These are phyloP conservation scores for Polydrusus pterygomalis DNA, from an alignment of 2,888 invertebrate species.

Conservation along the genomic window DNA sequence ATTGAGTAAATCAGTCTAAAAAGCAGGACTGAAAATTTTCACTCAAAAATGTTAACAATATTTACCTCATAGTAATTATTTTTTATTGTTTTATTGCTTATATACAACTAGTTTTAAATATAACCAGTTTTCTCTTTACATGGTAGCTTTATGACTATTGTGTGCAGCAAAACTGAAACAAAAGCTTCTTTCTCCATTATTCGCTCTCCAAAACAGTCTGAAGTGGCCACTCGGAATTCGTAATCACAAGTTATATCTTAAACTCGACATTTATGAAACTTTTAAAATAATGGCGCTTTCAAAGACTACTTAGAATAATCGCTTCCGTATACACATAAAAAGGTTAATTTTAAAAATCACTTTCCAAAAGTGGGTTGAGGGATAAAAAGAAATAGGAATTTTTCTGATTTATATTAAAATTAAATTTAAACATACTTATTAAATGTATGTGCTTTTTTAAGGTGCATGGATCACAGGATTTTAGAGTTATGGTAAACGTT, in stretches of 20 bases:
- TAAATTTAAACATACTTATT: too few relatives aligned
- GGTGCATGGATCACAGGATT: too few relatives aligned
- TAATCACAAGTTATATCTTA: constrained; percentile 52
- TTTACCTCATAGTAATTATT: too few relatives aligned
- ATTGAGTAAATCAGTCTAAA: too few relatives aligned
- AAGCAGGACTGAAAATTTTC: too few relatives aligned
- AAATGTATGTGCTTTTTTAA: too few relatives aligned
- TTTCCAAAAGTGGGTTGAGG: not conserved
- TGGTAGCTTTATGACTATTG: constrained; percentile 22
- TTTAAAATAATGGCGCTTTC: constrained; percentile 50
- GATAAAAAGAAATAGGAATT: too few relatives aligned
- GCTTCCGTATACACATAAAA: constrained; percentile 40
- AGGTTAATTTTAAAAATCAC: constrained; percentile 37
- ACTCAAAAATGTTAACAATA: too few relatives aligned
- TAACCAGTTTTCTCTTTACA: constrained; percentile 31
- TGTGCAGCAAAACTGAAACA: constrained; percentile 36
- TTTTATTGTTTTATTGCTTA: too few relatives aligned
- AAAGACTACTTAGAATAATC: constrained; percentile 46
- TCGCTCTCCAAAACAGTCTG: constrained; percentile 38
- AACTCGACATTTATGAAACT: constrained; percentile 49
- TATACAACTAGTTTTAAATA: too few relatives aligned
- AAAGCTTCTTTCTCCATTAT: constrained; percentile 39
- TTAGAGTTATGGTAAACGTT: too few relatives aligned
- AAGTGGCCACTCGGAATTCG: constrained; percentile 50
- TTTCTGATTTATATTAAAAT: too few relatives aligned